phyloP scores from a whole-genome alignment of 2,113 vertebrate genomes.

The Tragelaphus buxtoni region DNA sequence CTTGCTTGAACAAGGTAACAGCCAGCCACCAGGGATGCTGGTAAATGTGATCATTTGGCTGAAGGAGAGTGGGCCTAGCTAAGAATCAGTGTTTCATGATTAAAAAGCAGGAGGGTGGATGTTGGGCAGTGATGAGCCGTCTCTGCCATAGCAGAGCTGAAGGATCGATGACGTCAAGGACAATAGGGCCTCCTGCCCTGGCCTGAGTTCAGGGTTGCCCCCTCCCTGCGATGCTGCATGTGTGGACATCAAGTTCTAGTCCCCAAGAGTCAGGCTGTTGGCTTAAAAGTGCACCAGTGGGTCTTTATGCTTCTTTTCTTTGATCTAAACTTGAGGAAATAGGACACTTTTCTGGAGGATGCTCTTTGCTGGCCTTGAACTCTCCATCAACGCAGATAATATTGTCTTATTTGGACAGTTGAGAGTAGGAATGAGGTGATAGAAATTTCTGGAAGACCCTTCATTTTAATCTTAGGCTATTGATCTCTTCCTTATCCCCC shows the following conservation, averaged over 20 bases:
- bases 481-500: neutral
- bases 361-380: neutral
- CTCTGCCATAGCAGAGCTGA: neutral
- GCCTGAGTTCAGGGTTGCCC: neutral
- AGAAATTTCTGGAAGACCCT: neutral
- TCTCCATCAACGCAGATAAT: neutral
- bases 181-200: neutral
- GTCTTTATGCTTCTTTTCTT: neutral
- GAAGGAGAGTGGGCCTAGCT: neutral
- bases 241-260: neutral
- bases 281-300: neutral
- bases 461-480: neutral
- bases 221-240: neutral
- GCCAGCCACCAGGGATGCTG: neutral
- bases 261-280: neutral
- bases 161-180: neutral
- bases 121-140: neutral
- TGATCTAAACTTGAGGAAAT: neutral
- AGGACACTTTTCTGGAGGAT: neutral
- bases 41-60: neutral
- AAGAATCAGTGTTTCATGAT: neutral
- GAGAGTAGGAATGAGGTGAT: neutral
- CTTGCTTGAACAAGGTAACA: neutral
- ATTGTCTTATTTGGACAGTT: neutral
- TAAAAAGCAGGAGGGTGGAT: neutral